A percentile compares a stretch with the other conserved stretches of the same genome.
Conservation (phyloP, 2,113 vertebrate genomes). For the Malurus melanocephalus region DNA sequence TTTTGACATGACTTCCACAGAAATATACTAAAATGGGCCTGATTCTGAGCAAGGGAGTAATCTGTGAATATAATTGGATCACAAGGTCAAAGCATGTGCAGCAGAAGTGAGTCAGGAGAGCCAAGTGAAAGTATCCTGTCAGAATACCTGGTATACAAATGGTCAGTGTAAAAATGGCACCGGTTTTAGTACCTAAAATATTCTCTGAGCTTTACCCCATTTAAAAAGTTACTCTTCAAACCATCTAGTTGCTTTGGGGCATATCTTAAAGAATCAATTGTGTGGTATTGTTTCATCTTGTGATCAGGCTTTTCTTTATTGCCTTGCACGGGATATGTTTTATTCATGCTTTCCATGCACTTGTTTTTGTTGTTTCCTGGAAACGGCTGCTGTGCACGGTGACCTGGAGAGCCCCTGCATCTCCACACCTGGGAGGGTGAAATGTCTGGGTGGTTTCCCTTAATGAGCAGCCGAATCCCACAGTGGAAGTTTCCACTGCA, state of each 20-base stretch:
- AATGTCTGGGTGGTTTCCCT: not conserved
- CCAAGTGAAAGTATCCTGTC: not conserved
- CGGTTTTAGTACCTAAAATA: not conserved
- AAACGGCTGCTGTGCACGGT: not conserved
- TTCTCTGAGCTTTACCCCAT: not conserved
- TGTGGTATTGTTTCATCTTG: not conserved
- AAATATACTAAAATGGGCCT: not conserved
- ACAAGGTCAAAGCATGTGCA: not conserved
- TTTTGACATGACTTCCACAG: not conserved
- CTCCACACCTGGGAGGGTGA: not conserved
- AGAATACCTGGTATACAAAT: not conserved
- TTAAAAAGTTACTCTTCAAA: conserved; percentile 22
- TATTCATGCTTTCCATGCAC: conserved; percentile 7
- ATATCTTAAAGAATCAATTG: not conserved
- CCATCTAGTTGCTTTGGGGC: not conserved
- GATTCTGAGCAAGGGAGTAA: not conserved
- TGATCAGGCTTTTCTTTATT: not conserved
- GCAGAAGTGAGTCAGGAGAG: not conserved
- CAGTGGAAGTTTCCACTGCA: not conserved
- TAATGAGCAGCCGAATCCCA: not conserved
- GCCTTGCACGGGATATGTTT: not conserved
- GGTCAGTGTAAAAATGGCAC: not conserved
- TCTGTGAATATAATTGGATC: too few relatives aligned
- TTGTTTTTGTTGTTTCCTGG: not conserved
- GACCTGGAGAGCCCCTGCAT: not conserved